Evolutionary conservation across 2,113 vertebrate genomes (phyloP), one percentile per base, ranked within the genome.

Genomic region (Brachypteracias leptosomus): DNA sequence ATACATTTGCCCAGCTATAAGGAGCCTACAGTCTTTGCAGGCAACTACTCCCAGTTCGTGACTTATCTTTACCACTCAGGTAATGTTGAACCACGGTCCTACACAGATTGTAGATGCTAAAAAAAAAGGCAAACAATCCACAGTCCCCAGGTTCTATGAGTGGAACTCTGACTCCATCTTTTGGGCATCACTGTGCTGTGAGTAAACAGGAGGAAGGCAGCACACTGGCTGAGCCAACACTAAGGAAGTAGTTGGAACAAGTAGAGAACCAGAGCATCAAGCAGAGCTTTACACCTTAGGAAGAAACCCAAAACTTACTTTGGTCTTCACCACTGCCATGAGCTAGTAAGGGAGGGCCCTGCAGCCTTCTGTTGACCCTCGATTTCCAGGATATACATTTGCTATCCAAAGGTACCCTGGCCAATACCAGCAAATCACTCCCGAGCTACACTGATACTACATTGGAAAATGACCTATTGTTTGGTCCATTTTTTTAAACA

Each of bases 161-260:
- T 75, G 33, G 87, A 92, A 85, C 87, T 82, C 74, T 89, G 47
- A 94, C 91, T 93, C 76, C 71, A 85, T 88, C 87, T 88, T 94
- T 95, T 85, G 95, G 85, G 68, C 63, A 85, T 29, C 5, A 2
- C 15, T 77, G 8, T 25, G 46, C 46, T 79, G 11, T 21, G 85
- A 82, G 55, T 16, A 82, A 87, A 68, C 3, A 81, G 72, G 9
- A 93, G 15, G 46, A 91, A 63, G 52, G 47, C 38, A 72, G 52
- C 4, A 59, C 21, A 46, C 14, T 72, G 52, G 28, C 80, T 84
- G 29, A 81, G 35, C 46, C 66, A 95, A 61, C 62, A 38, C 9
- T 33, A 58, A 15, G 13, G 38, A 81, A 75, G 6, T 58, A 65
- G 33, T 63, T 71, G 28, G 66, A 77, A 77, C 63, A 65, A 82